Base-by-base conservation (phyloP, 2,113 vertebrate genomes). In the Ahaetulla prasina region DNA sequence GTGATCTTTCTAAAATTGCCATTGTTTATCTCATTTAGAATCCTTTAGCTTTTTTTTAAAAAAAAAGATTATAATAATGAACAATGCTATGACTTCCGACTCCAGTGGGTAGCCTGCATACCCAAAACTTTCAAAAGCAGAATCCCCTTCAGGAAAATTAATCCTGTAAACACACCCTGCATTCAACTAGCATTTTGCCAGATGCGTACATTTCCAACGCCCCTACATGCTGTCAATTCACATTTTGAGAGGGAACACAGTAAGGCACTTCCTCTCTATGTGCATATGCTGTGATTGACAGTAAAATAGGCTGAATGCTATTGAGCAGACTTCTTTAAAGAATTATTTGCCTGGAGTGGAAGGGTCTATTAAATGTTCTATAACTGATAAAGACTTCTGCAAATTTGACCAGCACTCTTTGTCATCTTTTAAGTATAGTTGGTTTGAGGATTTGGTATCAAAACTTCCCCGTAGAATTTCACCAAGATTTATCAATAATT, bases 1-100 rank as follows among this genome's bases (percentile, higher is more conserved):
- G 97, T 98, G 96, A 97, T 97, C 96, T 96, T 97, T 94, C 94
- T 91, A 95, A 95, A 96, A 95, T 93, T 95, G 96, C 85, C 90
- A 96, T 96, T 96, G 91, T 97, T 94, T 89, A 84, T 91, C 68
- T 96, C 94, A 95, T 96, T 97, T 94, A 95, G 94, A 95, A 96
- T 92, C 68, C 47, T 89, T 96, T 92, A 90, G 63, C 91, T 93
- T 95, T 94, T 96, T 91, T 55, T 55, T 1, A 86, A 90, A 54
- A 60, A 90, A 55, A 91, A 60, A 80, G 35, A 43, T 43, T 80
- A 80, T 80, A 80, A 53, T 91, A 95, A 95, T 93, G 94, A 94
- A 96, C 85, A 47, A 86, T 87, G 96, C 93, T 54, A 92, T 91
- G 53, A 93, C 94, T 95, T 93, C 39, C 94, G 80, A 27, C 16